Conservation (phyloP, 2,888 invertebrate species). For the Eudasyphora cyanicolor region DNA sequence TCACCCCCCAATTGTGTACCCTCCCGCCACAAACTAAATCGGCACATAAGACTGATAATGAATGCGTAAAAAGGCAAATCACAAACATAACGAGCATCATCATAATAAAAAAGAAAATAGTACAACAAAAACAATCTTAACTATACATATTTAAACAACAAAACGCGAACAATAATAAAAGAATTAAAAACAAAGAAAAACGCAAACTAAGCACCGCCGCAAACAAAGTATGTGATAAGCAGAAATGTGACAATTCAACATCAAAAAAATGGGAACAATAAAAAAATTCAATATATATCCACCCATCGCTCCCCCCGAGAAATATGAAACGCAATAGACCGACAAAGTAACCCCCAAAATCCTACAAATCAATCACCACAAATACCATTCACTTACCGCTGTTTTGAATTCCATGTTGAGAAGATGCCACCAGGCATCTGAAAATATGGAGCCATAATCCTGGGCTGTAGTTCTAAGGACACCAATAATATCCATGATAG, state of each 20-base stretch:
- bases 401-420: constrained; percentile 81
- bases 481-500: constrained; percentile 72
- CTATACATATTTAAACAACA: background rate
- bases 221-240: background rate
- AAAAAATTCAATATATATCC: background rate
- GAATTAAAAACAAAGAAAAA: background rate
- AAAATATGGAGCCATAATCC: constrained; percentile 75
- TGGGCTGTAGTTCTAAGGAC: constrained; percentile 71
- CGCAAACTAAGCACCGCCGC: too few species aligned
- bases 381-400: constrained; percentile 82
- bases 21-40: background rate
- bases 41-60: background rate
- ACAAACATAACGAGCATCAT: background rate
- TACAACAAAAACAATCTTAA: background rate
- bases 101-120: too few species aligned
- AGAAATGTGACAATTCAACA: constrained; percentile 5
- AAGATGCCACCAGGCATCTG: constrained; percentile 81
- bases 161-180: background rate
- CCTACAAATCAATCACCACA: constrained; percentile 23
- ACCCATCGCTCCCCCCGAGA: background rate
- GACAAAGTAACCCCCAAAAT: constrained; percentile 31
- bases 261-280: background rate
- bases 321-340: background rate
- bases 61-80: background rate
- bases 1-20: too few species aligned